phyloP scores from a whole-genome alignment of 1,140 invertebrate genomes.

The Elymnias hypermnestra region DNA sequence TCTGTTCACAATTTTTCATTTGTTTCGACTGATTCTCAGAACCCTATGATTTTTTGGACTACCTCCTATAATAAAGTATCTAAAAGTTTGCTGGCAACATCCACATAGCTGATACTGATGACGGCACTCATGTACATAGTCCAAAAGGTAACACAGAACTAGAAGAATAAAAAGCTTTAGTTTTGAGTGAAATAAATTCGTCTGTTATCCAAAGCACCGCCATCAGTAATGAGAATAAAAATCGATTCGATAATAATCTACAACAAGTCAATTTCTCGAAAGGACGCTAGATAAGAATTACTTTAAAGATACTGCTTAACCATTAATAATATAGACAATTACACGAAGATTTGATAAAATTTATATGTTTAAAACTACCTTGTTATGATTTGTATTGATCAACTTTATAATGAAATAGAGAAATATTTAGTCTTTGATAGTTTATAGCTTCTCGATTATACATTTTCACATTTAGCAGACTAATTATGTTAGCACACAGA shows the following conservation, averaged over 20 bases:
- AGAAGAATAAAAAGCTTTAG: too few species aligned
- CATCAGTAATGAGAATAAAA: too few species aligned
- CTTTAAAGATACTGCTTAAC: neutral
- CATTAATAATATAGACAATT: neutral
- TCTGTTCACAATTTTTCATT: too few species aligned
- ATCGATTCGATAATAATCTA: conserved; percentile 3
- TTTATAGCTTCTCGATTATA: conserved; percentile 13
- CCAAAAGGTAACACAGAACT: too few species aligned
- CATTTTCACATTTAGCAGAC: conserved; percentile 9
- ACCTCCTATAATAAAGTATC: too few species aligned
- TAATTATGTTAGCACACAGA: conserved; percentile 17
- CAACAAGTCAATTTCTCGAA: conserved; percentile 3
- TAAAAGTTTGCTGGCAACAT: too few species aligned
- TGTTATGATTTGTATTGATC: conserved; percentile 8
- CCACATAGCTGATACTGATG: too few species aligned
- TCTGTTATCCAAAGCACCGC: too few species aligned
- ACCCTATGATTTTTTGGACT: too few species aligned
- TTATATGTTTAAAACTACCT: conserved; percentile 7
- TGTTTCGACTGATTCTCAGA: too few species aligned
- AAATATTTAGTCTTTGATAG: conserved; percentile 19
- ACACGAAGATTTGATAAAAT: conserved; percentile 25
- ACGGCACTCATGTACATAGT: too few species aligned
- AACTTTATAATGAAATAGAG: conserved; percentile 12
- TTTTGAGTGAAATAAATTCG: too few species aligned
- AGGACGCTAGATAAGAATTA: conserved; percentile 1